These are phyloP conservation scores for Desoria tigrina DNA, from an alignment of 2,888 invertebrate genomes.

Conservation along the genomic window DNA sequence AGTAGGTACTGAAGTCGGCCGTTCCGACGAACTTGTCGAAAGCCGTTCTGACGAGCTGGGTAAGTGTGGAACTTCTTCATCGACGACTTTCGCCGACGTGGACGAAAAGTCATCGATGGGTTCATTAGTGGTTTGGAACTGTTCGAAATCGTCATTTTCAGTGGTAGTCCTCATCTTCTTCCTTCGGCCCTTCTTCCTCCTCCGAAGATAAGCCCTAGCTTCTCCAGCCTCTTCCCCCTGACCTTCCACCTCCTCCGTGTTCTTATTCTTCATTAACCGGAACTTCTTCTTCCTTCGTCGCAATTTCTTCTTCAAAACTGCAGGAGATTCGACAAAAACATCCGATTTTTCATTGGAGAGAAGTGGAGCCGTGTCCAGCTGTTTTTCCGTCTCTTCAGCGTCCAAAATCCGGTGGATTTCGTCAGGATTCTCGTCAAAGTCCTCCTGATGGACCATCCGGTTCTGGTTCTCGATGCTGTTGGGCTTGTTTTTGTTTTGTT, in stretches of 20 bases:
- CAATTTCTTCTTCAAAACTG: conserved; percentile 29
- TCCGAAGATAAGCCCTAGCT: neutral
- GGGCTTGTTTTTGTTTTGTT: conserved; percentile 23
- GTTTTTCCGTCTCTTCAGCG: neutral
- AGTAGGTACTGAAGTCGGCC: neutral
- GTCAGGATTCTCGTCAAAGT: neutral
- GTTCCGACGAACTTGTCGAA: too few species aligned
- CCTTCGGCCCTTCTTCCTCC: conserved; percentile 33
- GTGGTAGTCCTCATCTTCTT: conserved; percentile 13
- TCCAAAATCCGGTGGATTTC: conserved; percentile 11
- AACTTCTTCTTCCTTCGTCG: conserved; percentile 33
- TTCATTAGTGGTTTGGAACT: neutral
- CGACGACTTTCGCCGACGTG: too few species aligned
- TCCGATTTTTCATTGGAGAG: conserved; percentile 18
- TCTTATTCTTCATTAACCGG: conserved; percentile 14
- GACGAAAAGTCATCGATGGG: too few species aligned
- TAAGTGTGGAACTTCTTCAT: too few species aligned
- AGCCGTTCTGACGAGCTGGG: too few species aligned
- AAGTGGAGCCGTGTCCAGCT: neutral
- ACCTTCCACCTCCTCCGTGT: conserved; percentile 14
- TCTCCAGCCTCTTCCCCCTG: neutral
- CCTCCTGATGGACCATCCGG: neutral
- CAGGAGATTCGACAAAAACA: conserved; percentile 20
- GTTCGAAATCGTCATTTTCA: neutral
- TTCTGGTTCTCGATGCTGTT: too few species aligned